Conservation (phyloP, 1,140 invertebrate species). For the Acromyrmex echinatior region DNA sequence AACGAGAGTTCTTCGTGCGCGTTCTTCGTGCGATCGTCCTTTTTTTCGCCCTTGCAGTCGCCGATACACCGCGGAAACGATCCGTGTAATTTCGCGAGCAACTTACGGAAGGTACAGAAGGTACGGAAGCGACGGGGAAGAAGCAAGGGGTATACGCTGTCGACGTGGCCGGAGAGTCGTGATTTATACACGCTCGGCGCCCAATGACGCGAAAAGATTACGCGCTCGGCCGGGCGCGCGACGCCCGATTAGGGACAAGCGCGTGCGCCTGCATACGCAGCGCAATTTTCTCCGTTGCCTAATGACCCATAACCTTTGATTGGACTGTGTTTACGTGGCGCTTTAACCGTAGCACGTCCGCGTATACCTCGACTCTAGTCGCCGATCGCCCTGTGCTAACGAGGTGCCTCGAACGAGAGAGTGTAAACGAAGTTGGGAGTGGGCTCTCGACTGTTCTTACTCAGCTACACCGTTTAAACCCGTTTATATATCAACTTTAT, state of each 20-base stretch:
- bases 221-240: constrained; percentile 69
- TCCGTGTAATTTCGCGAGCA: constrained; percentile 77
- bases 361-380: constrained; percentile 14
- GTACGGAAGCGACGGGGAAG: not conserved
- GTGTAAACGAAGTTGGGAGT: constrained; percentile 7
- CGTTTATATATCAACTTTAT: constrained; percentile 68
- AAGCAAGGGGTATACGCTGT: constrained; percentile 52
- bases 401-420: constrained; percentile 54
- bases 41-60: constrained; percentile 1
- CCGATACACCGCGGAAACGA: constrained; percentile 74
- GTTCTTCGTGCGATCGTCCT: not conserved
- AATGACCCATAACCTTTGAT: constrained; percentile 86
- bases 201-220: constrained; percentile 86
- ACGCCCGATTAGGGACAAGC: constrained; percentile 70
- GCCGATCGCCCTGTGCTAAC: constrained; percentile 48
- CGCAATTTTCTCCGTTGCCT: constrained; percentile 84
- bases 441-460: constrained; percentile 5
- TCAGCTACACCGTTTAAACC: constrained; percentile 19
- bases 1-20: not conserved
- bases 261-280: constrained; percentile 79
- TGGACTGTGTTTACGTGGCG: constrained; percentile 82
- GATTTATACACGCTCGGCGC: constrained; percentile 79
- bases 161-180: constrained; percentile 70
- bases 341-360: constrained; percentile 63
- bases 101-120: constrained; percentile 41